Evolutionary conservation across 2,888 invertebrate genomes (phyloP), one percentile per base, ranked within the genome.

Genomic region (Pheosia gnoma): DNA sequence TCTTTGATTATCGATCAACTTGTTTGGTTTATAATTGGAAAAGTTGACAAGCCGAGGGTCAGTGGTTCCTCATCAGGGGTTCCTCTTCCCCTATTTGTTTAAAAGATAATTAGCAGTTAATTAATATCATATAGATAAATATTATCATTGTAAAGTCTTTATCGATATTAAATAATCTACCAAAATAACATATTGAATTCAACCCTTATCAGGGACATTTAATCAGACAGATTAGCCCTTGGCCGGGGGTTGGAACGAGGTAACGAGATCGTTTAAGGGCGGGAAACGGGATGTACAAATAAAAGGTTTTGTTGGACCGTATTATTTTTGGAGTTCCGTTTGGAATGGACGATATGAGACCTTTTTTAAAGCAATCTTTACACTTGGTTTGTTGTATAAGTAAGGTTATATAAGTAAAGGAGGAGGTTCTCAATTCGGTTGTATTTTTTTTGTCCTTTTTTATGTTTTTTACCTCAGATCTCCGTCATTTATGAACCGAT

Each of bases 191-290:
- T 65, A 69, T 66, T 70, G 52, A 25, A 58, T 71, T 65, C 65
- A 71, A 67, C 60, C 57, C 68, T 75, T 86, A 87, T 87, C 86
- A 65, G 9, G 11, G 13, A 68, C 76, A 83, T 85, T 85, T 77
- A 75, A 87, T 87, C 86, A 78, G 81, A 70, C 68, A 73, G 84
- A 84, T 82, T 76, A 79, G 77, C 68, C 71, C 68, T 74, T 67
- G 74, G 65, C 74, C 68, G 72, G 68, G 71, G 72, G 68, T 70
- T 64, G 67, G 65, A 66, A 70, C 59, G 62, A 63, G 59, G 64
- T 58, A 67, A 59, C 55, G 55, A 55, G 55, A 65, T 52, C 61
- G 67, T 66, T 75, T 72, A 71, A 70, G 70, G 78, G 74, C 76
- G 79, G 79, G 76, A 75, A 73, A 71, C 68, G 77, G 81, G 78